phyloP scores from a whole-genome alignment of 2,888 invertebrate genomes.

The Cistogaster globosa region DNA sequence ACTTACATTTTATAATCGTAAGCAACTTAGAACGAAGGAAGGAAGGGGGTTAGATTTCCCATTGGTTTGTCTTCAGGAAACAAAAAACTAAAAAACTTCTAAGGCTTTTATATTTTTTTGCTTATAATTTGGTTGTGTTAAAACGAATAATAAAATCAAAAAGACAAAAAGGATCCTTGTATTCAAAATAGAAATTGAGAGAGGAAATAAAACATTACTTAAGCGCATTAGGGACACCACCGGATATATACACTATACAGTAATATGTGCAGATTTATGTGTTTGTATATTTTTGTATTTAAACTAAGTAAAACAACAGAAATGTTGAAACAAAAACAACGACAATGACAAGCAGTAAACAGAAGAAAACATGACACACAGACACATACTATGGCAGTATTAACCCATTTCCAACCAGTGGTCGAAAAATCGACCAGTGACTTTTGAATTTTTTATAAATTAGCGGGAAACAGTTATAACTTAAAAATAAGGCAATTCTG shows the following conservation, averaged over 20 bases:
- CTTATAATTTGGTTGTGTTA: constrained; percentile 3
- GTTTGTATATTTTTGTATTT: not conserved
- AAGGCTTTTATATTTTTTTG: not conserved
- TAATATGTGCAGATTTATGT: constrained; percentile 7
- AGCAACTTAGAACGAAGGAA: not conserved
- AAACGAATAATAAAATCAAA: constrained; percentile 23
- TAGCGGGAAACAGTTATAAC: too few relatives aligned
- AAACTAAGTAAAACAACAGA: constrained; percentile 38
- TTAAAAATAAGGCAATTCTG: too few relatives aligned
- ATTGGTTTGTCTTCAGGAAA: constrained; percentile 20
- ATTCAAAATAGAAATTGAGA: constrained; percentile 63
- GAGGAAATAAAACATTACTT: constrained; percentile 72
- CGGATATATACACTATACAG: constrained; percentile 49
- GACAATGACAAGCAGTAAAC: constrained; percentile 42
- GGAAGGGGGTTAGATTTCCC: not conserved
- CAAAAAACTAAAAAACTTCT: constrained; percentile 31
- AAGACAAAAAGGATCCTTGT: not conserved
- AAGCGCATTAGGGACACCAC: constrained; percentile 69
- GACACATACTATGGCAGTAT: constrained; percentile 3
- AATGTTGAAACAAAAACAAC: constrained; percentile 49
- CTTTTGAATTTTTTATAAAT: too few relatives aligned
- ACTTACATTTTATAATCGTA: constrained; percentile 34
- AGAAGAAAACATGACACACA: constrained; percentile 10
- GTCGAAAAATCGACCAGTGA: too few relatives aligned
- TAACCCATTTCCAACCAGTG: too few relatives aligned